A percentile compares a stretch with the other conserved stretches of the same genome.
Evolutionary conservation across 2,888 invertebrate species (phyloP).

Genomic region (Mactromeris polynyma): DNA sequence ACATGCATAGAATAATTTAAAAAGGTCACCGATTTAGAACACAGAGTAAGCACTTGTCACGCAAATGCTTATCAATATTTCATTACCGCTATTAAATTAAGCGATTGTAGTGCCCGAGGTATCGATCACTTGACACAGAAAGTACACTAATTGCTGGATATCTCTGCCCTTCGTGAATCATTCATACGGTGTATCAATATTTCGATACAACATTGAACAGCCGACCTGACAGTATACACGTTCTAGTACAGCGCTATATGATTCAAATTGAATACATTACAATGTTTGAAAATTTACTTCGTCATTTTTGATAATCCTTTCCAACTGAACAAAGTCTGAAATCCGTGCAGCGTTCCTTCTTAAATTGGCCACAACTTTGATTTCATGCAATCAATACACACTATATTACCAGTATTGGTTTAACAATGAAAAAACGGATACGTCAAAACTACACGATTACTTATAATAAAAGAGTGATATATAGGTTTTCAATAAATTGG

Average conservation of each 20-base stretch:
- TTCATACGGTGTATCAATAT: neutral
- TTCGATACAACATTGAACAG: neutral
- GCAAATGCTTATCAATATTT: constrained; percentile 4
- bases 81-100: neutral
- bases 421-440: constrained; percentile 26
- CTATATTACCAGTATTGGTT: constrained; percentile 1
- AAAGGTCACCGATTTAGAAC: constrained; percentile 4
- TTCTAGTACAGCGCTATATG: neutral
- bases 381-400: constrained; percentile 18
- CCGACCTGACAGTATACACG: neutral
- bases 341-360: neutral
- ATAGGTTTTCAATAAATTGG: constrained; percentile 28
- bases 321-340: too few relatives aligned
- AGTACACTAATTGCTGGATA: neutral
- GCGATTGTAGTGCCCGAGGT: neutral
- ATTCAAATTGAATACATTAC: neutral
- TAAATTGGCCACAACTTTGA: constrained; percentile 18
- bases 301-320: neutral
- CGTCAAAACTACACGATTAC: constrained; percentile 18
- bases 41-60: neutral
- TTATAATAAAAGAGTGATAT: constrained; percentile 5
- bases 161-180: neutral
- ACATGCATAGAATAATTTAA: neutral
- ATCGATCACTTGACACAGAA: neutral
- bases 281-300: neutral